Conservation (phyloP, 2,888 invertebrate species). For the Shargacucullia verbasci region DNA sequence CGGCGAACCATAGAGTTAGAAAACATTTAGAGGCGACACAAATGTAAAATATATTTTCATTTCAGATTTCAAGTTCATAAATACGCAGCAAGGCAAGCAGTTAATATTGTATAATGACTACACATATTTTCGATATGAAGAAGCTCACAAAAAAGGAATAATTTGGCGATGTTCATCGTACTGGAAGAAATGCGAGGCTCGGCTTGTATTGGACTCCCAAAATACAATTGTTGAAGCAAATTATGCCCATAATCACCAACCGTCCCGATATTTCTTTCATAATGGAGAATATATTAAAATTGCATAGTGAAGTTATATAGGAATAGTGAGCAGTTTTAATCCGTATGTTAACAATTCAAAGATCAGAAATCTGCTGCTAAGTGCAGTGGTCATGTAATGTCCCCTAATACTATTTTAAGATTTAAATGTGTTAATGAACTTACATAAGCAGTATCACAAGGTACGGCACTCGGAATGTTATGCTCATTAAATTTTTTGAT, state of each 20-base stretch:
- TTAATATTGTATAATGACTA: neutral
- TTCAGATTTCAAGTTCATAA: constrained; percentile 2
- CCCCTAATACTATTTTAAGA: no score
- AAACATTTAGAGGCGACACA: no score
- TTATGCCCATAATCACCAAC: constrained; percentile 32
- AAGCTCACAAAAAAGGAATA: neutral
- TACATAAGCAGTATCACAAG: no score
- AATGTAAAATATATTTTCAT: neutral
- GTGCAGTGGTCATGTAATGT: no score
- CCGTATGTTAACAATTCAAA: no score
- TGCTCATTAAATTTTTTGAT: no score
- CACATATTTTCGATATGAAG: neutral
- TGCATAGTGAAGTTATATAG: neutral
- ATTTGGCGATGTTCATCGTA: neutral
- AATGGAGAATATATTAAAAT: constrained; percentile 39
- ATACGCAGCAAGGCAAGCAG: neutral
- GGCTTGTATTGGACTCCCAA: neutral
- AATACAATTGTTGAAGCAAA: constrained; percentile 2
- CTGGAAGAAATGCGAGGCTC: neutral
- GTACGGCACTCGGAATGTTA: no score
- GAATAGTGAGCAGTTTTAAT: no score
- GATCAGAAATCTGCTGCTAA: no score
- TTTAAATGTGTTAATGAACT: no score
- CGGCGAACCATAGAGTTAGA: no score
- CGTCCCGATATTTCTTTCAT: constrained; percentile 25